Conservation (phyloP, 2,113 vertebrate genomes). For the Tenrec ecaudatus region DNA sequence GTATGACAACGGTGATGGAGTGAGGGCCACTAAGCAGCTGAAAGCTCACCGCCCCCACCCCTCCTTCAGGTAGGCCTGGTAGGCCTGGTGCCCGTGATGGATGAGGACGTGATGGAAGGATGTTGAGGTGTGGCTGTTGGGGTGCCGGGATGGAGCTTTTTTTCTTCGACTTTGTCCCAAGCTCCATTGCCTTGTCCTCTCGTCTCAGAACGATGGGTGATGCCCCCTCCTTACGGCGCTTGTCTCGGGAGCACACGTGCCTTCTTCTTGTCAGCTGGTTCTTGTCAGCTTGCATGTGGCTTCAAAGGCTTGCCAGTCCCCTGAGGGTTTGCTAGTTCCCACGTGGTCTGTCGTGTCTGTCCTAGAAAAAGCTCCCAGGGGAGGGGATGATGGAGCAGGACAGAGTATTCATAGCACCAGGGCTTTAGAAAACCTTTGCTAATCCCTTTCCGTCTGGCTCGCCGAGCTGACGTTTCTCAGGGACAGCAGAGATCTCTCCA, state of each 20-base stretch:
- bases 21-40: fast-evolving
- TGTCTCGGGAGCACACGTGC: not conserved
- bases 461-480: not conserved
- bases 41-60: not conserved
- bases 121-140: not conserved
- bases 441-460: not conserved
- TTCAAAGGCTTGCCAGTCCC: conserved; percentile 26
- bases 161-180: not conserved
- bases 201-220: not conserved
- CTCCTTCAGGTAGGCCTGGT: too few species aligned
- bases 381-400: not conserved
- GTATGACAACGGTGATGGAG: not conserved
- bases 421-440: not conserved
- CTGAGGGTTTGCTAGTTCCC: conserved; percentile 36
- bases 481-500: not conserved
- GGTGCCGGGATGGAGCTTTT: not conserved
- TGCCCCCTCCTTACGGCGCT: conserved; percentile 25
- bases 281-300: conserved; percentile 19
- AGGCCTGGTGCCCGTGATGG: not conserved
- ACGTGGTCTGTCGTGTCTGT: conserved; percentile 9
- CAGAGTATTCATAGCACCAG: not conserved
- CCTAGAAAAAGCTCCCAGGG: not conserved
- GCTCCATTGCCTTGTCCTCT: not conserved
- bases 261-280: conserved; percentile 52
- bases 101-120: not conserved